Evolutionary conservation across 2,113 vertebrate genomes (phyloP), one percentile per base, ranked within the genome.

Genomic region (Ploceus nigricollis): DNA sequence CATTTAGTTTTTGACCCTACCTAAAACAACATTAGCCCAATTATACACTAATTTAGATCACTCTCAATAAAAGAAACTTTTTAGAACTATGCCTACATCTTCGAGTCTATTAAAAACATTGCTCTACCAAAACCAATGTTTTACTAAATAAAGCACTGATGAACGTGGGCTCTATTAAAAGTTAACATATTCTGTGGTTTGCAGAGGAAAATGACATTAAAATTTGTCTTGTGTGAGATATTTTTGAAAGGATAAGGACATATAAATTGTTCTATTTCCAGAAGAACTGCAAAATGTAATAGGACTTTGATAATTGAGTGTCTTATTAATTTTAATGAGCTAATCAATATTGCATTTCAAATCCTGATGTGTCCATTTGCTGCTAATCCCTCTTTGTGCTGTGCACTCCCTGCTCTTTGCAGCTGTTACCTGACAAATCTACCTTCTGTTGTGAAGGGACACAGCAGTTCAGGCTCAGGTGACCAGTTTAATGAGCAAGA

Each of bases 271-370:
- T 81, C 87, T 81, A 16, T 88, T 91, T 95, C 71, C 93, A 97
- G 75, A 61, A 93, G 40, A 95, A 80, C 39, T 51, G 56, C 44
- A 48, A 90, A 86, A 83, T 48, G 47, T 60, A 84, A 90, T 19
- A 33, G 39, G 39, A 66, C 31, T 86, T 95, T 33, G 28, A 81
- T 93, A 94, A 96, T 48, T 76, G 72, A 93, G 44, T 10, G 11
- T 37, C 80, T 89, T 82, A 93, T 94, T 90, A 75, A 95, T 92
- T 89, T 96, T 95, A 95, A 96, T 96, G 88, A 90, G 5, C 68
- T 82, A 75, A 96, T 93, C 90, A 94, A 92, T 95, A 93, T 39
- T 96, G 60, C 90, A 92, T 95, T 94, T 90, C 3, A 3, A 87
- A 95, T 56, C 60, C 44, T 56, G 79, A 90, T 20, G 31, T 66